Evolutionary conservation across 2,888 invertebrate species (phyloP).

Genomic region (Tinea semifulvella): DNA sequence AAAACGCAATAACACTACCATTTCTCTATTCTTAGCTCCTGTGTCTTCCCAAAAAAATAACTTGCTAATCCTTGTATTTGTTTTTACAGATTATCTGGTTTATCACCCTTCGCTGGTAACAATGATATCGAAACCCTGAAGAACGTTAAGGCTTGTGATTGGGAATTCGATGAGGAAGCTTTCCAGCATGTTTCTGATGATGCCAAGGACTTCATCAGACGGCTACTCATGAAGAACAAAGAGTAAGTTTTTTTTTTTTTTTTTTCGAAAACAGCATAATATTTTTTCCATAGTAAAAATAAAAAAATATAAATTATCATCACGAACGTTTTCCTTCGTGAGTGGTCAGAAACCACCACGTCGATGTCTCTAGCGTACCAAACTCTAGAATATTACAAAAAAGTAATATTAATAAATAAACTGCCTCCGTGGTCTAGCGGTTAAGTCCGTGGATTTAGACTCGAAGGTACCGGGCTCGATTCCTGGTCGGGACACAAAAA

Average conservation of each 20-base stretch:
- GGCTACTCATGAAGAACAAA: conserved; percentile 90
- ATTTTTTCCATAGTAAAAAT: too few relatives aligned
- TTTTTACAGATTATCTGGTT: conserved; percentile 82
- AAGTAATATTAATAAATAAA: too few relatives aligned
- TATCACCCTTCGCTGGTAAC: conserved; percentile 99
- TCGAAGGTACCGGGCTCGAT: too few relatives aligned
- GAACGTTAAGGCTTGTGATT: conserved; percentile 98
- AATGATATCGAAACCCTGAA: conserved; percentile 98
- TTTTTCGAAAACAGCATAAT: too few relatives aligned
- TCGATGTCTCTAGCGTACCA: not conserved
- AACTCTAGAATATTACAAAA: too few relatives aligned
- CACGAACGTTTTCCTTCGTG: too few relatives aligned
- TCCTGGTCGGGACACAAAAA: too few relatives aligned
- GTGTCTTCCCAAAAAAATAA: not conserved
- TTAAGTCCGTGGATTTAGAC: too few relatives aligned
- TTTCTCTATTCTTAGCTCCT: not conserved
- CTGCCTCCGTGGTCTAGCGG: too few relatives aligned
- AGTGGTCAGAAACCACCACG: too few relatives aligned
- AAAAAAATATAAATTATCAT: too few relatives aligned
- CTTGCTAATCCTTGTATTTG: not conserved
- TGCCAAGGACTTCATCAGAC: conserved; percentile 97
- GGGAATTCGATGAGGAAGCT: conserved; percentile 98
- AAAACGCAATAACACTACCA: too few relatives aligned
- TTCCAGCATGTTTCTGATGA: conserved; percentile 95
- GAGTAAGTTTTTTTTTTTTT: conserved; percentile 70